A percentile compares a stretch with the other conserved stretches of the same genome.
Evolutionary conservation across 2,888 invertebrate genomes (phyloP).

Genomic region (Andrena praecox): DNA sequence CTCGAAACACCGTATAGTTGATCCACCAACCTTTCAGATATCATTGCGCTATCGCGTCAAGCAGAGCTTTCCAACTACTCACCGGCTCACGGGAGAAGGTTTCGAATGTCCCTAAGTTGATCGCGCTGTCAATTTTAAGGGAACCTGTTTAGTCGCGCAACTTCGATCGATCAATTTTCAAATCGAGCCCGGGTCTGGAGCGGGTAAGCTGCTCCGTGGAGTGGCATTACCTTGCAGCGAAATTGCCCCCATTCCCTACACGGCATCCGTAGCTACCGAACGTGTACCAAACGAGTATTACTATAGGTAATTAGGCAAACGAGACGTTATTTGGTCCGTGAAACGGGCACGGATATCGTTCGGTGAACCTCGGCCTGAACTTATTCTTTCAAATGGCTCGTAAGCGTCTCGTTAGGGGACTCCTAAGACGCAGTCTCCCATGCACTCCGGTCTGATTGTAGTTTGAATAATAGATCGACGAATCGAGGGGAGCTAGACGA

Average conservation of each 20-base stretch:
- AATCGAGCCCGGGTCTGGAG: not conserved
- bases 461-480: conserved; percentile 63
- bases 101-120: too few species aligned
- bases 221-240: not conserved
- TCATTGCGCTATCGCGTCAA: not conserved
- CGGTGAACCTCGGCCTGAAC: conserved; percentile 19
- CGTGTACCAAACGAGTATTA: conserved; percentile 11
- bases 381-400: conserved; percentile 55
- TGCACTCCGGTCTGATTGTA: conserved; percentile 41
- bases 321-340: conserved; percentile 17
- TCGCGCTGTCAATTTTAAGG: too few species aligned
- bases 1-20: not conserved
- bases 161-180: conserved; percentile 1
- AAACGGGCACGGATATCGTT: conserved; percentile 5
- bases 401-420: conserved; percentile 53
- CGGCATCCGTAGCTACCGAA: not conserved
- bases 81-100: too few species aligned
- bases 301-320: conserved; percentile 27
- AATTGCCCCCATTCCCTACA: conserved; percentile 1
- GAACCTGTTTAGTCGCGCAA: not conserved
- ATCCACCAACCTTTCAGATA: not conserved
- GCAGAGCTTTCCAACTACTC: too few species aligned
- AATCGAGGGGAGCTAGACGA: conserved; percentile 26
- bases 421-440: conserved; percentile 48
- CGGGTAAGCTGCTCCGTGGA: not conserved